Evolutionary conservation across 2,113 vertebrate genomes (phyloP).

Genomic region (Neofelis nebulosa): DNA sequence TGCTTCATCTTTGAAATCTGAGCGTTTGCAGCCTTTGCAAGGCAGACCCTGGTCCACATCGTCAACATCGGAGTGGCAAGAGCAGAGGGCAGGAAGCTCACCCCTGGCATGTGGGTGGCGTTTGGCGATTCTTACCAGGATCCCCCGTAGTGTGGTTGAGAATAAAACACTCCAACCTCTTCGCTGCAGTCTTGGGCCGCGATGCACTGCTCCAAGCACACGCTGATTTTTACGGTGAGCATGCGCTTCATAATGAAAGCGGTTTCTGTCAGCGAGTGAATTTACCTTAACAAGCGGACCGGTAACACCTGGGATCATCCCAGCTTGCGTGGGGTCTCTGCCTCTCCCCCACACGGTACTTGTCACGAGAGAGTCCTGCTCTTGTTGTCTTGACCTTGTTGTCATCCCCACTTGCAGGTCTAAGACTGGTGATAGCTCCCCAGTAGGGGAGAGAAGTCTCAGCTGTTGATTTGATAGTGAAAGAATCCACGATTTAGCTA

Average conservation of each 20-base stretch:
- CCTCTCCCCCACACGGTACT: too few species aligned
- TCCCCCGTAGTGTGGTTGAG: conserved; percentile 83
- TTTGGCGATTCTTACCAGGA: conserved; percentile 84
- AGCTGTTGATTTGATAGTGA: not conserved
- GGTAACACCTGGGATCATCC: not conserved
- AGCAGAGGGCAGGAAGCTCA: conserved; percentile 49
- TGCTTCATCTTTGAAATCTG: conserved; percentile 71
- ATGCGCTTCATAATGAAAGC: not conserved
- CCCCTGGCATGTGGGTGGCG: conserved; percentile 76
- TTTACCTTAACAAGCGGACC: not conserved
- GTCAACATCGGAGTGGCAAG: conserved; percentile 77
- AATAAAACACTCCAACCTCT: conserved; percentile 83
- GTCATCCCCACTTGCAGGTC: not conserved
- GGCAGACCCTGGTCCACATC: conserved; percentile 81
- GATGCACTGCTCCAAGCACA: conserved; percentile 80
- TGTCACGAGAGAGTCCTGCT: not conserved
- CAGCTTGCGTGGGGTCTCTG: not conserved
- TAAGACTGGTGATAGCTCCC: not conserved
- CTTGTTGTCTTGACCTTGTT: not conserved
- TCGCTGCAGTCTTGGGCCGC: conserved; percentile 81
- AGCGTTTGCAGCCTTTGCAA: conserved; percentile 77
- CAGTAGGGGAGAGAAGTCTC: not conserved
- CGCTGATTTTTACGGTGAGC: conserved; percentile 84
- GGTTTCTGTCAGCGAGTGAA: not conserved
- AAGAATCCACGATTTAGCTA: not conserved